Evolutionary conservation across 2,888 invertebrate species (phyloP), one percentile per base, ranked within the genome.

Genomic region (Dastarcus helophoroides): DNA sequence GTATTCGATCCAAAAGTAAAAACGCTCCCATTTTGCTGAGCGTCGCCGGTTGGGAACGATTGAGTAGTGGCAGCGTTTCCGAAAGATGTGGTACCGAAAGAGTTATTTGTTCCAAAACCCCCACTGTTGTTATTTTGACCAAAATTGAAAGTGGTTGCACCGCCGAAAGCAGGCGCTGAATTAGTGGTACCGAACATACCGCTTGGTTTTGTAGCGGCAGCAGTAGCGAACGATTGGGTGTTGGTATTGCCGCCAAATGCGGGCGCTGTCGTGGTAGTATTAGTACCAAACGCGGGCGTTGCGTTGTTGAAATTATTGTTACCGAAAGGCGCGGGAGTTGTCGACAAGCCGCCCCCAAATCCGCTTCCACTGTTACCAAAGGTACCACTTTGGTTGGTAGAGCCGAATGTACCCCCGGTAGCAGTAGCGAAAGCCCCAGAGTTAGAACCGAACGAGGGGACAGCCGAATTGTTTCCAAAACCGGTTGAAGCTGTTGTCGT

Each of bases 1-100:
- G 29, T 29, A n/a, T n/a, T n/a, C 4, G 31, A 32, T 14, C 30
- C 29, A 16, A 36, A 36, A 8, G 35, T 27, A 22, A 35, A 35
- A 14, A 35, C 27, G 2, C 32, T 29, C 13, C 26, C 26, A 14
- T 26, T 26, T 12, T 10, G 14, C 10, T 11, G n/a, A n/a, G n/a
- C n/a, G n/a, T 9, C 6, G 26, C 8, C 6, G 26, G 13, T 5
- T n/a, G n/a, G n/a, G n/a, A n/a, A n/a, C n/a, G n/a, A n/a, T n/a
- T n/a, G n/a, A n/a, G n/a, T n/a, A n/a, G n/a, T n/a, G n/a, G n/a
- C n/a, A n/a, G n/a, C n/a, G n/a, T n/a, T n/a, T n/a, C n/a, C n/a
- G n/a, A n/a, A n/a, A n/a, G n/a, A n/a, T n/a, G n/a, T 29, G 22
- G 21, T 30, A 14, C 29, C 29, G 14, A 35, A 35, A 22, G 31